Evolutionary conservation across 1,140 invertebrate species (phyloP).

Genomic region (Cydia strobilella): DNA sequence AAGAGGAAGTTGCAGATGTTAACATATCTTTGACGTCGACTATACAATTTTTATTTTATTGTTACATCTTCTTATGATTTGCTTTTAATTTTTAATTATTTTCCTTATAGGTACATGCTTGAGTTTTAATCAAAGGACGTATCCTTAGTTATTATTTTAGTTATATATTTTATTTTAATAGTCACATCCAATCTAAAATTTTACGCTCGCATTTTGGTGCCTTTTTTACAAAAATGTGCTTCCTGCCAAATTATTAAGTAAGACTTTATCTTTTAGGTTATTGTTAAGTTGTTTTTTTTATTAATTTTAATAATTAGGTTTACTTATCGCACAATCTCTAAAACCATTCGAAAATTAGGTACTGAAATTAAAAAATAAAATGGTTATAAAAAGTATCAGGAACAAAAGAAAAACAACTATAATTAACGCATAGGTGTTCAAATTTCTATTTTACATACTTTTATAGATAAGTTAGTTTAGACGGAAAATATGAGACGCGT

Average conservation of each 20-base stretch:
- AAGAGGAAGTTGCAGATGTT: background rate
- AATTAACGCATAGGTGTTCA: too few species aligned
- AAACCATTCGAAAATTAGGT: too few species aligned
- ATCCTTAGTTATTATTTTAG: constrained; percentile 33
- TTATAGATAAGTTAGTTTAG: too few species aligned
- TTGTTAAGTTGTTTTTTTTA: constrained; percentile 2
- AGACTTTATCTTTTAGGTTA: constrained; percentile 19
- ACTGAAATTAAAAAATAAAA: too few species aligned
- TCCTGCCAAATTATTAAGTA: constrained; percentile 24
- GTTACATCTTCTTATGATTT: constrained; percentile 30
- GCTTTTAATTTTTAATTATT: constrained; percentile 47
- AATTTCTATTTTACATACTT: too few species aligned
- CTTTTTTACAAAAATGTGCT: constrained; percentile 11
- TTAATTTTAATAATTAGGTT: background rate
- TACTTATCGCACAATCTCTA: background rate
- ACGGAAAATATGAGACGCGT: too few species aligned
- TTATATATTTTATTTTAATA: constrained; percentile 40
- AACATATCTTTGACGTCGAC: background rate
- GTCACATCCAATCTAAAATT: constrained; percentile 48
- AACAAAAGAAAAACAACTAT: too few species aligned
- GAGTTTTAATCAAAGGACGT: constrained; percentile 52
- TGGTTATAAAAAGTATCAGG: too few species aligned
- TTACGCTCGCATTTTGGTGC: constrained; percentile 36
- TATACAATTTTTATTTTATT: background rate
- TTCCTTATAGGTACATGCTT: constrained; percentile 68